Base-by-base conservation (phyloP, 2,888 invertebrate species). In the Emmelina monodactyla region DNA sequence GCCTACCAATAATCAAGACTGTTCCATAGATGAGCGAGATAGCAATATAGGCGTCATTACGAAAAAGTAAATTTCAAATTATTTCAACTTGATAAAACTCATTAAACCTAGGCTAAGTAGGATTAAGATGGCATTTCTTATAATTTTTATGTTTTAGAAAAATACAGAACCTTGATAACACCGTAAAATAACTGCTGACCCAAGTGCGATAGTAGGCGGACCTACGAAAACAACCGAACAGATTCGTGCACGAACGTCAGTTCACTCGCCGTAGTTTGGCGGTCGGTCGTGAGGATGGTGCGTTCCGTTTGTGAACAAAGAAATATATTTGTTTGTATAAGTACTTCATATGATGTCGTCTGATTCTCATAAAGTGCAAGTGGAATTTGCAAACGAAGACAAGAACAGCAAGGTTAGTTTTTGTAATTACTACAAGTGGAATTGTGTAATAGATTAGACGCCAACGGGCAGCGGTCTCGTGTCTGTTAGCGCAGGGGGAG, bases 1-100 rank as follows among this genome's bases (percentile, higher is more conserved):
- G 75, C 79, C 80, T 80, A 80, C 80, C 80, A 79, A 80, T 79
- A 80, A 80, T 78, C 78, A 76, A 78, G 75, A 78, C 70, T 62
- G 64, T 69, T 71, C 65, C 57, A 47, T 39, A 50, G 47, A 46
- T 60, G 69, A 78, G 57, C 33, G 73, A 71, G 75, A 78, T 42
- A 47, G 76, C 58, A 56, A 62, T 58, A 67, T 33, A 49, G 44
- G 38, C 40, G 43, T 39, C 42, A 56, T 47, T 29, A n/a, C n/a
- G n/a, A n/a, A n/a, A n/a, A n/a, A 22, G 45, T 53, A 55, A 41
- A 45, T 14, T 31, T 32, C 2, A 13, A 22, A 1, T 13, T 11
- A 19, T 5, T 3, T 3, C 5, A 37, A 34, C 38, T 41, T 22
- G 30, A 38, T 34, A 48, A 56, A 59, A 59, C 35, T 39, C 40